phyloP scores from a whole-genome alignment of 1,140 invertebrate species.

The Oreohelix idahoensis region DNA sequence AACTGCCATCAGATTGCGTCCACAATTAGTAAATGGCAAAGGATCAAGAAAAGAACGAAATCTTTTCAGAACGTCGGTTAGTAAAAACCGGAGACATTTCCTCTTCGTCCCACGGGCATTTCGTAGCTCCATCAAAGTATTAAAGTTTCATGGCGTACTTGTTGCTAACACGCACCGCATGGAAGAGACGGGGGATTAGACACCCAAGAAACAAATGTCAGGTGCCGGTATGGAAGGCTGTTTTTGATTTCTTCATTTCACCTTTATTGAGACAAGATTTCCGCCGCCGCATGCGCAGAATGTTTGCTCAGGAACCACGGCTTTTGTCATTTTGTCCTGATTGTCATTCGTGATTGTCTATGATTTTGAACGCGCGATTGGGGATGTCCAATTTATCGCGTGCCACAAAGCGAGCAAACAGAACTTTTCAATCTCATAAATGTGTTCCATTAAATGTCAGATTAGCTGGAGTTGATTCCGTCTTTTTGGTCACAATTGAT shows the following conservation, averaged over 20 bases:
- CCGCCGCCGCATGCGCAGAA: background rate
- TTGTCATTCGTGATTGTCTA: background rate
- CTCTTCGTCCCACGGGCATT: background rate
- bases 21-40: constrained; percentile 9
- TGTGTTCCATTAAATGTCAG: constrained; percentile 9
- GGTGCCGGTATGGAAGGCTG: background rate
- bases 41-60: constrained; percentile 6
- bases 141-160: constrained; percentile 7
- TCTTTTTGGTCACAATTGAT: background rate
- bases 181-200: background rate
- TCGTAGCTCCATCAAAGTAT: background rate
- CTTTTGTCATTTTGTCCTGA: background rate
- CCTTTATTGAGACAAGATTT: constrained; percentile 3
- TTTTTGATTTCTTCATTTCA: constrained; percentile 18
- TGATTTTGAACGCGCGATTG: constrained; percentile 9
- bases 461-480: constrained; percentile 1
- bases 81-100: constrained; percentile 2
- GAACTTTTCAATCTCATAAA: constrained; percentile 15
- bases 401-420: background rate
- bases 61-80: background rate
- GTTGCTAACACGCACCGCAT: background rate
- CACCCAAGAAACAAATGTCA: constrained; percentile 4
- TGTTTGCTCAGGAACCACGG: background rate
- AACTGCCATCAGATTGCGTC: background rate
- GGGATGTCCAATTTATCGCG: background rate